Evolutionary conservation across 2,797 vertebrate species (phyloP).

Genomic region (Pangasius krempfi): DNA sequence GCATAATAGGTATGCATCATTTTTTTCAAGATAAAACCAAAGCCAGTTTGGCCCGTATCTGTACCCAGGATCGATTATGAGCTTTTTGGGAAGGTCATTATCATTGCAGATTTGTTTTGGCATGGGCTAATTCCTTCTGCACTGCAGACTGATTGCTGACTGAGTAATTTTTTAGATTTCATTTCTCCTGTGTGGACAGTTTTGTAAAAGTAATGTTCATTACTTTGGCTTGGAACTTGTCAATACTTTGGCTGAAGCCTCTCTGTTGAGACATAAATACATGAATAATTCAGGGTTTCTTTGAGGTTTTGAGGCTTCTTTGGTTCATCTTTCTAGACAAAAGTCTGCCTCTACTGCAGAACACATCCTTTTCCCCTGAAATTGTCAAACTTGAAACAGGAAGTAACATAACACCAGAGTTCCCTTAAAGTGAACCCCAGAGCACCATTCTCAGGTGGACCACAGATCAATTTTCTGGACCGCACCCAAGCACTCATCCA

Average conservation of each 20-base stretch:
- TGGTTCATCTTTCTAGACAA: not conserved
- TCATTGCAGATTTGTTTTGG: not conserved
- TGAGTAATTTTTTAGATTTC: not conserved
- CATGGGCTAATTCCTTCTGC: not conserved
- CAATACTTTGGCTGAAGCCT: not conserved
- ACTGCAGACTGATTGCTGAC: not conserved
- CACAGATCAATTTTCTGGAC: constrained; percentile 1
- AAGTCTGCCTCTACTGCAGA: not conserved
- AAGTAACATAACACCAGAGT: not conserved
- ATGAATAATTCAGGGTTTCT: constrained; percentile 10
- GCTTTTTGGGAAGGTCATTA: not conserved
- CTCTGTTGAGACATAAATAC: not conserved
- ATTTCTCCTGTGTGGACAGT: constrained; percentile 1
- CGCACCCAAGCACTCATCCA: not conserved
- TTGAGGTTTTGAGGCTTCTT: not conserved
- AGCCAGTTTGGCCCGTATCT: not conserved
- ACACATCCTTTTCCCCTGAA: not conserved
- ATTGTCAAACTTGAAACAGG: not conserved
- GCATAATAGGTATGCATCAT: not conserved
- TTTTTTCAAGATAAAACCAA: not conserved
- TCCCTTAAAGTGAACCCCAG: constrained; percentile 1
- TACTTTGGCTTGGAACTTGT: not conserved
- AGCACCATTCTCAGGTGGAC: not conserved
- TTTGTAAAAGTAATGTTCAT: not conserved
- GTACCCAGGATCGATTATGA: not conserved